Evolutionary conservation across 2,888 invertebrate genomes (phyloP), one percentile per base, ranked within the genome.

Genomic region (Polyommatus icarus): DNA sequence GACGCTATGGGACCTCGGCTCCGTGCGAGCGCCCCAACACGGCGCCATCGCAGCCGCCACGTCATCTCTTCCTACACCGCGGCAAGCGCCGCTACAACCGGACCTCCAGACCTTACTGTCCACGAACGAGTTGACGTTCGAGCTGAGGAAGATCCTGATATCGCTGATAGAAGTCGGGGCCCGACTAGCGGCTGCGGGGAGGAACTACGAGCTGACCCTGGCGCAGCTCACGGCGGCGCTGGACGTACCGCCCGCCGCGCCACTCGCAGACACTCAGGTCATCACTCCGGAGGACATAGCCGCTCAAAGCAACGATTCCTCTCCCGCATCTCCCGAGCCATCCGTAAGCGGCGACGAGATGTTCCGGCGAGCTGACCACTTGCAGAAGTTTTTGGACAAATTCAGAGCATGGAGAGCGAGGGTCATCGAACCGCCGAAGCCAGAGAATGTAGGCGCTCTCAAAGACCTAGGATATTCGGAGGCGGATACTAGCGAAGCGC

Each of bases 101-200:
- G 92, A 94, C 77, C 84, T 94, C 0, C 93, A 93, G 78, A 90
- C 94, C 0, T 80, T 94, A 2, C 83, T 94, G 0, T 91, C 94
- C 0, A 94, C 94, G 0, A 93, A 94, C 78, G 94, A 94, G 80
- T 78, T 94, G 3, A 90, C 93, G 0, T 90, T 87, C 54, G 94
- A 94, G 78, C 80, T 94, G 59, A 83, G 88, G 3, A 94, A 94
- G 80, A 94, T 94, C 40, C 80, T 94, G 0, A 94, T 94, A 80
- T 93, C 93, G 1, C 80, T 94, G 29, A 89, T 94, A 46, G 93
- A 93, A 85, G 93, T 92, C 0, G 94, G 94, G 0, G 94, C 94
- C 0, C 82, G 91, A 0, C 84, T 94, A 0, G 94, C 93, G 0
- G 93, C 94, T 0, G 88, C 90, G 0, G 92, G 94, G 0, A 86